Conservation (phyloP, 2,888 invertebrate genomes). For the Oscheius sp. region DNA sequence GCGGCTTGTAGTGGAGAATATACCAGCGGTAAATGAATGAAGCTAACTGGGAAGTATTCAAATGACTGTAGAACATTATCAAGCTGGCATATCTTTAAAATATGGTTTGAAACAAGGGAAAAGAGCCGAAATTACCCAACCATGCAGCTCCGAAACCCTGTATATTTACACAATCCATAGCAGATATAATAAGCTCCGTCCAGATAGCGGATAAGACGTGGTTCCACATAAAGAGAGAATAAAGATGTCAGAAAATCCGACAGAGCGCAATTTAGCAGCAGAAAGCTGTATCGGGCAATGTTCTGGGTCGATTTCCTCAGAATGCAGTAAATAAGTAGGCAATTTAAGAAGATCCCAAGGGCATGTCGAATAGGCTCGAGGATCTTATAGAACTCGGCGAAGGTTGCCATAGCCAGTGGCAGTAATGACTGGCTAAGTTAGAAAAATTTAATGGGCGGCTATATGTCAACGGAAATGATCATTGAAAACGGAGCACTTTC, state of each 20-base stretch:
- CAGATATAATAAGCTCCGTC: not conserved
- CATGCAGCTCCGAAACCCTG: not conserved
- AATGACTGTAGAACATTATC: slow-evolving; percentile 1
- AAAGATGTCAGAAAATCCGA: not conserved
- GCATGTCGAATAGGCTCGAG: too few species aligned
- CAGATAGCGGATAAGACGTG: not conserved
- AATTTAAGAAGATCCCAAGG: not conserved
- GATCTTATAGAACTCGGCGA: not conserved
- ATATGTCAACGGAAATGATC: too few species aligned
- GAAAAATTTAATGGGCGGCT: too few species aligned
- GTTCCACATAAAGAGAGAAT: not conserved
- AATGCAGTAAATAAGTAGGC: slow-evolving; percentile 10
- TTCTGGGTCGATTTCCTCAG: not conserved
- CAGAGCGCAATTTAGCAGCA: slow-evolving; percentile 4
- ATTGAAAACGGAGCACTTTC: too few species aligned
- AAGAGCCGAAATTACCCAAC: too few species aligned
- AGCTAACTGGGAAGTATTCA: not conserved
- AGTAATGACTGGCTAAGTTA: too few species aligned
- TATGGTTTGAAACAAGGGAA: not conserved
- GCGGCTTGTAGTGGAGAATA: not conserved
- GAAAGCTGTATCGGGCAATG: not conserved
- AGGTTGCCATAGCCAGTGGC: not conserved
- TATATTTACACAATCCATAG: slow-evolving; percentile 1
- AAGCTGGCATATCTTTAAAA: not conserved
- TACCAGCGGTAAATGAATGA: slow-evolving; percentile 13